Percentiles rank a stretch among this genome's conserved stretches.
These are phyloP conservation scores for Stictonetta naevosa DNA, from an alignment of 2,113 vertebrate genomes.

Conservation along the genomic window DNA sequence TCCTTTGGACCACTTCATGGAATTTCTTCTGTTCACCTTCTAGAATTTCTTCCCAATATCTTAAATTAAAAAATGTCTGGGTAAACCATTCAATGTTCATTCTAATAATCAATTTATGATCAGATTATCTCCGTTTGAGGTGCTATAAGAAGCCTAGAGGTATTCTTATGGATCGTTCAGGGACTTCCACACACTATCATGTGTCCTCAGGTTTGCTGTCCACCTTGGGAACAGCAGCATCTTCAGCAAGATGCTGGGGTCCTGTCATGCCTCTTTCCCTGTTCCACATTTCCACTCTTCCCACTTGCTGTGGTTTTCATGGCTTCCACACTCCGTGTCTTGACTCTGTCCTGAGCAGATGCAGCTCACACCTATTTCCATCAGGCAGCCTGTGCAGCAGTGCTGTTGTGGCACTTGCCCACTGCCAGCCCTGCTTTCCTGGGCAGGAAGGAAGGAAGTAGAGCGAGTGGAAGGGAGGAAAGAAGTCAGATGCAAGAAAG, in stretches of 20 bases:
- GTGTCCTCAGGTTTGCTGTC: background rate
- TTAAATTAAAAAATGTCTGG: conserved; percentile 17
- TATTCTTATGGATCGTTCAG: background rate
- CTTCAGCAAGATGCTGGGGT: background rate
- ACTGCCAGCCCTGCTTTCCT: background rate
- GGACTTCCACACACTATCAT: rapidly evolving
- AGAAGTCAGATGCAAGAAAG: background rate
- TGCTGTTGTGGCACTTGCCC: background rate
- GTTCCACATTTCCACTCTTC: background rate
- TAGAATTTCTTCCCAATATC: background rate
- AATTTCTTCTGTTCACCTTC: conserved; percentile 28
- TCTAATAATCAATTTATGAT: background rate
- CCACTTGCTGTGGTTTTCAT: background rate
- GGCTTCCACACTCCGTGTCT: background rate
- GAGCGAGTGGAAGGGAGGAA: background rate
- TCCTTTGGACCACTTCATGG: background rate
- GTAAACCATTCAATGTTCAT: background rate
- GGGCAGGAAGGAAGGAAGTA: background rate
- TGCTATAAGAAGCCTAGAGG: background rate
- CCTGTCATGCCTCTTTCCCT: background rate
- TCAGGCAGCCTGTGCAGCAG: rapidly evolving
- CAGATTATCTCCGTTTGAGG: background rate
- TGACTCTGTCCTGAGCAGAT: background rate
- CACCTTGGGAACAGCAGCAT: rapidly evolving
- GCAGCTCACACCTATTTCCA: background rate